A percentile compares a stretch with the other conserved stretches of the same genome.
phyloP scores from a whole-genome alignment of 2,797 vertebrate genomes.

The Cirrhinus molitorella region DNA sequence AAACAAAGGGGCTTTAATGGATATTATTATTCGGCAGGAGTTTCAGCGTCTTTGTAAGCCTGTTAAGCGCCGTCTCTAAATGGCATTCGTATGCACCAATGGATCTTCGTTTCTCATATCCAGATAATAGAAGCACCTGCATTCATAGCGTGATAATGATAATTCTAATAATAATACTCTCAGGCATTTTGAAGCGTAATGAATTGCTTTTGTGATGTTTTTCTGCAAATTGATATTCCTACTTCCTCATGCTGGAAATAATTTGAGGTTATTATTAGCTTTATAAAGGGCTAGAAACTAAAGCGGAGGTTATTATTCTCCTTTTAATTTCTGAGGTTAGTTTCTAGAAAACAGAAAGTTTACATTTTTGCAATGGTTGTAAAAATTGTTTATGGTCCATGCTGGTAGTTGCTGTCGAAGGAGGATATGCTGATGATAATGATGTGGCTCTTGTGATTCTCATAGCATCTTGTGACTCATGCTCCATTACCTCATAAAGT shows the following conservation, averaged over 20 bases:
- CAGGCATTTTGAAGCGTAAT: constrained; percentile 18
- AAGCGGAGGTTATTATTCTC: not conserved
- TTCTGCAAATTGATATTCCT: constrained; percentile 12
- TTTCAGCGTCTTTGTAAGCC: constrained; percentile 4
- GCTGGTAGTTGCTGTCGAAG: not conserved
- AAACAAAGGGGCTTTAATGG: constrained; percentile 28
- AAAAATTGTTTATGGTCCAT: not conserved
- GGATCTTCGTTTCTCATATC: constrained; percentile 23
- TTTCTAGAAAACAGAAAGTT: not conserved
- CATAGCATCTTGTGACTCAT: constrained; percentile 33
- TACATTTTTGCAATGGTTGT: not conserved
- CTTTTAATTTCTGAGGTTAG: not conserved
- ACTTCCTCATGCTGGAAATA: constrained; percentile 11
- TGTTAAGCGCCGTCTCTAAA: constrained; percentile 21
- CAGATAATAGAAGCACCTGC: constrained; percentile 32
- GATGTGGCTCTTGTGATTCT: constrained; percentile 10
- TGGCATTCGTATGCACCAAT: constrained; percentile 30
- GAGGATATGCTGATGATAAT: constrained; percentile 2
- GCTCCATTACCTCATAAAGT: constrained; percentile 41
- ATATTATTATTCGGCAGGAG: constrained; percentile 19
- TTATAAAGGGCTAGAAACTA: not conserved
- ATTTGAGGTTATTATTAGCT: constrained; percentile 23
- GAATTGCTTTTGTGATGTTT: constrained; percentile 42
- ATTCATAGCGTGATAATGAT: constrained; percentile 38
- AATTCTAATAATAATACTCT: constrained; percentile 33